Evolutionary conservation across 2,888 invertebrate species (phyloP).

Genomic region (Chalcis sispes): DNA sequence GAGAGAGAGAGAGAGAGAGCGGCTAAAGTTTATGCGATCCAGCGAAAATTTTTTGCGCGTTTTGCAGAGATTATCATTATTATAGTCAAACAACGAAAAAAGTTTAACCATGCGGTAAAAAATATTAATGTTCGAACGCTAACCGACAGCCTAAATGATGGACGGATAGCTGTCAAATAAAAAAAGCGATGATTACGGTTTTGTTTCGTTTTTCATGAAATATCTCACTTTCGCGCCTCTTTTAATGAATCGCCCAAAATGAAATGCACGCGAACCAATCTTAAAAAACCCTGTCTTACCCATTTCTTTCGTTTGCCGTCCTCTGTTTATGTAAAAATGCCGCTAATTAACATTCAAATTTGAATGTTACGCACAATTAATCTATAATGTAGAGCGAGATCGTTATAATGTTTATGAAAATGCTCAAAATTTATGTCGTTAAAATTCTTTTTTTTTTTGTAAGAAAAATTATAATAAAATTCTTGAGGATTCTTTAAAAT

Average conservation of each 20-base stretch:
- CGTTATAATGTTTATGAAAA: too few species aligned
- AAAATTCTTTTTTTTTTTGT: too few species aligned
- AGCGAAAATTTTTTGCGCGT: conserved; percentile 1
- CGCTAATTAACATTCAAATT: too few species aligned
- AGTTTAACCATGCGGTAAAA: conserved; percentile 10
- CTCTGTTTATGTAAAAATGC: conserved; percentile 11
- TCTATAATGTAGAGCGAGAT: too few species aligned
- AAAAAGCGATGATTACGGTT: conserved; percentile 20
- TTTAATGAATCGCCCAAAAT: not conserved
- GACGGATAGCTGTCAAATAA: conserved; percentile 70
- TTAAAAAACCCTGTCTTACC: conserved; percentile 37
- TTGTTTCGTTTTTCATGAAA: not conserved
- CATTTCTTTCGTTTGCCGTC: conserved; percentile 18
- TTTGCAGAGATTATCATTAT: not conserved
- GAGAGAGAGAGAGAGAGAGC: too few species aligned
- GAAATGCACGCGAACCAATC: conserved; percentile 6
- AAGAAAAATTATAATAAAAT: too few species aligned
- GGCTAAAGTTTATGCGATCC: conserved; percentile 41
- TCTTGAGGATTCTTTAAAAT: too few species aligned
- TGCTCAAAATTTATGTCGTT: too few species aligned
- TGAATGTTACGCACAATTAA: too few species aligned
- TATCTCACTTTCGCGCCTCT: conserved; percentile 4
- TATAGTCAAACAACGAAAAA: conserved; percentile 12
- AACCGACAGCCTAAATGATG: conserved; percentile 69
- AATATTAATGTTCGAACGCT: conserved; percentile 22